Evolutionary conservation across 2,113 vertebrate genomes (phyloP).

Genomic region (Scortum barcoo): DNA sequence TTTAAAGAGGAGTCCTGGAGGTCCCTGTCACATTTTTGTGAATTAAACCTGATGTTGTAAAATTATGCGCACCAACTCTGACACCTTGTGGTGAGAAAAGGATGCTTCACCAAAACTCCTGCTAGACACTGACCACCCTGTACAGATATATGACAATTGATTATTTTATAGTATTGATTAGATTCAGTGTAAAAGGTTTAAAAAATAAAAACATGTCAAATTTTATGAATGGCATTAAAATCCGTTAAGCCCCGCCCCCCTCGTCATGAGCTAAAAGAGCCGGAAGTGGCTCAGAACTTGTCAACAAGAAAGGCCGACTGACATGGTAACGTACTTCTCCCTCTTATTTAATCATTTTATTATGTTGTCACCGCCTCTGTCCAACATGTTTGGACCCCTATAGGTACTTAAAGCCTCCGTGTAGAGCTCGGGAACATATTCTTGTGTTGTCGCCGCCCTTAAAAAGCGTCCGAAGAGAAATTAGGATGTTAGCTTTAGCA

Average conservation of each 20-base stretch:
- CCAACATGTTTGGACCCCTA: background rate
- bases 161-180: accelerated
- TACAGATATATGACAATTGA: no score
- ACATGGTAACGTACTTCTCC: constrained; percentile 62
- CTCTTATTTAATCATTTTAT: background rate
- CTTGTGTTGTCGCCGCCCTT: constrained; percentile 3
- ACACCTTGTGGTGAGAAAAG: constrained; percentile 59
- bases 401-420: accelerated
- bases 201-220: background rate
- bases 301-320: constrained; percentile 80
- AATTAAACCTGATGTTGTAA: constrained; percentile 9
- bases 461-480: constrained; percentile 23
- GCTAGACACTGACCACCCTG: accelerated
- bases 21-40: constrained; percentile 3
- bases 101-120: background rate
- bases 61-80: constrained; percentile 30
- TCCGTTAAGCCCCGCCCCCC: constrained; percentile 31
- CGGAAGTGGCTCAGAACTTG: constrained; percentile 83
- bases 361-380: accelerated
- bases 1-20: background rate
- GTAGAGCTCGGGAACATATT: background rate
- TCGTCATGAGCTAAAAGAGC: constrained; percentile 49
- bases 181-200: background rate
- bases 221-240: constrained; percentile 40
- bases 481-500: constrained; percentile 72